These are phyloP conservation scores for Drosophila niveifrons DNA, from an alignment of 2,888 invertebrate genomes.

Conservation along the genomic window DNA sequence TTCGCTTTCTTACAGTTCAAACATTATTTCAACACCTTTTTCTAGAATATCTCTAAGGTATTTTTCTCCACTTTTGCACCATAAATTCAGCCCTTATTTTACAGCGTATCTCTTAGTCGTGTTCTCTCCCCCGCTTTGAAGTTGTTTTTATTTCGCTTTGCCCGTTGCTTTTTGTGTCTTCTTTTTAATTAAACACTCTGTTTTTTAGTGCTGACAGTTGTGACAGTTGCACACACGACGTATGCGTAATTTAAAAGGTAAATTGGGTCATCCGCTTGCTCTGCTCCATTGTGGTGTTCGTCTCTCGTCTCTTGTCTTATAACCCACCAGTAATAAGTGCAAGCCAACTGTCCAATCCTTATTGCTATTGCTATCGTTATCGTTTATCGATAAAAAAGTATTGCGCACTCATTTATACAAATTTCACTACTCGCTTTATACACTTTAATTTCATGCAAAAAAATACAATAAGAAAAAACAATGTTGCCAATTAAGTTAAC, in stretches of 20 bases:
- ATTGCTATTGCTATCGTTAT: slow-evolving; percentile 15
- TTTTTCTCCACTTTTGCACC: too few species aligned
- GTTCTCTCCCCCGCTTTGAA: neutral
- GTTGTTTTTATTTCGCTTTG: neutral
- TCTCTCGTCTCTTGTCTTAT: neutral
- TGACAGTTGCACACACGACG: slow-evolving; percentile 47
- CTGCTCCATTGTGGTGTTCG: neutral
- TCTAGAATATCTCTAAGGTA: too few species aligned
- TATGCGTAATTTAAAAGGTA: slow-evolving; percentile 51
- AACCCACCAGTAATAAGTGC: slow-evolving; percentile 1
- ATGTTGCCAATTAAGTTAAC: slow-evolving; percentile 19
- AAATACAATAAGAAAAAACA: slow-evolving; percentile 7
- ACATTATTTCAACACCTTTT: too few species aligned
- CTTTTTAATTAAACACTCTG: slow-evolving; percentile 66
- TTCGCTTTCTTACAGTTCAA: too few species aligned
- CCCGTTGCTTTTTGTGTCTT: slow-evolving; percentile 18
- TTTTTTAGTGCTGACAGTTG: slow-evolving; percentile 53
- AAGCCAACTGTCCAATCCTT: slow-evolving; percentile 11
- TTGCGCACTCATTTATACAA: slow-evolving; percentile 18
- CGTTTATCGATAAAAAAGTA: neutral
- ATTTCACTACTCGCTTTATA: slow-evolving; percentile 1
- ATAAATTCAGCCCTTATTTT: neutral
- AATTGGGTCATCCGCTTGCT: slow-evolving; percentile 45
- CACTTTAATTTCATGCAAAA: neutral
- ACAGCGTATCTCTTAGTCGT: slow-evolving; percentile 3